Evolutionary conservation across 1,140 invertebrate species (phyloP), one percentile per base, ranked within the genome.

Genomic region (Drosophila nannoptera): DNA sequence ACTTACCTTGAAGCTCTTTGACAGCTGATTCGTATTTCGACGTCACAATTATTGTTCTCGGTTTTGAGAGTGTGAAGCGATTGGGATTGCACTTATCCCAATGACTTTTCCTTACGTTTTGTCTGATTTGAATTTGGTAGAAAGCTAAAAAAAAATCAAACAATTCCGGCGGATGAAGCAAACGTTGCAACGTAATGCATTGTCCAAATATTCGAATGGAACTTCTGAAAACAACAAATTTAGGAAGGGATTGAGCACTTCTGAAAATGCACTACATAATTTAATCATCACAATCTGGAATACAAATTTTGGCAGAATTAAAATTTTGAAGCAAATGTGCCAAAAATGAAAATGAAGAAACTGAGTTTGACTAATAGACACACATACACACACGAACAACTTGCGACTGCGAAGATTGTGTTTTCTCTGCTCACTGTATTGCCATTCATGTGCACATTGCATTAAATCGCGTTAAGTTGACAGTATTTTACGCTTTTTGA

Each of bases 1-100:
- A 86, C 80, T 84, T 65, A 84, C 81, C 81, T 84, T 84, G 81
- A 78, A 78, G 75, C 63, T 62, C 63, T 62, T 50, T 70, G 54
- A 66, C 68, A 66, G 68, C 62, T 70, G 68, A 66, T 66, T 59
- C 45, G 64, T 65, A 22, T 78, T 61, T 77, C 75, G 70, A 45
- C 67, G 60, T 40, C 46, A 43, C 55, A 53, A 55, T 36, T 35
- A 59, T 55, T 70, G 48, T 70, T 73, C 75, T 77, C 42, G 54
- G 11, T 46, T 4, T 12, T 40, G 38, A 11, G 38, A n/a, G 4
- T 40, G 38, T n/a, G 9, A 8, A 0, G 11, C 42, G 55, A 36
- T 45, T 68, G 61, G 48, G 66, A 48, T 54, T 69, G 50, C 64
- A 67, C 50, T 72, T 42, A 33, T 16, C 40, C 53, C 58, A 36